phyloP scores from a whole-genome alignment of 2,888 invertebrate species.

The Drosophila picticornis region DNA sequence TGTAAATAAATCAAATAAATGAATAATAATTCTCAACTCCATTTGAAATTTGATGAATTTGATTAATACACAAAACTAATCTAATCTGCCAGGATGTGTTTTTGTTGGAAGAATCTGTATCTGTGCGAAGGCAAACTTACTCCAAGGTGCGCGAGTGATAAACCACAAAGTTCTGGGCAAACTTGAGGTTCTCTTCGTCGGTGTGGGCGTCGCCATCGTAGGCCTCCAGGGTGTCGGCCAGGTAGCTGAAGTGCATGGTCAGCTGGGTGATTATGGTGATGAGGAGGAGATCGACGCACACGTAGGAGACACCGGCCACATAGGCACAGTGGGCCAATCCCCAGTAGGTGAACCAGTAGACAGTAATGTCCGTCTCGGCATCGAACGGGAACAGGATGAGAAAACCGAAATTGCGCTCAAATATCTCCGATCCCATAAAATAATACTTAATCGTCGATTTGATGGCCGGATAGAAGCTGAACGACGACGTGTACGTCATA shows the following conservation, averaged over 20 bases:
- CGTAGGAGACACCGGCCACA: conserved; percentile 74
- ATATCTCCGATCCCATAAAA: conserved; percentile 64
- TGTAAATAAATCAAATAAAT: too few relatives aligned
- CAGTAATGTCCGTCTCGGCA: conserved; percentile 47
- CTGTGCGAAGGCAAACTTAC: conserved; percentile 45
- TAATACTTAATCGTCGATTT: conserved; percentile 64
- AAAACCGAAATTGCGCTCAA: conserved; percentile 69
- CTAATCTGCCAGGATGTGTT: too few relatives aligned
- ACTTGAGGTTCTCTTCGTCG: conserved; percentile 58
- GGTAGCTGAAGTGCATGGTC: conserved; percentile 75
- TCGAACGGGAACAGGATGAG: conserved; percentile 67
- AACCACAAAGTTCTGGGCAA: conserved; percentile 40
- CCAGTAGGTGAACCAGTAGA: conserved; percentile 72
- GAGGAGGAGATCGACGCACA: conserved; percentile 77
- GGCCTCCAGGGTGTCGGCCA: conserved; percentile 61
- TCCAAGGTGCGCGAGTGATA: conserved; percentile 66
- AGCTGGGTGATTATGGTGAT: conserved; percentile 75
- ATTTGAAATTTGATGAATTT: too few relatives aligned
- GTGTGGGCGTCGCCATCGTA: conserved; percentile 54
- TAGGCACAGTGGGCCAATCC: conserved; percentile 70
- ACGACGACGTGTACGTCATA: conserved; percentile 74
- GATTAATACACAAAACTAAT: too few relatives aligned
- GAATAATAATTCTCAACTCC: too few relatives aligned
- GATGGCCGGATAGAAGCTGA: conserved; percentile 76
- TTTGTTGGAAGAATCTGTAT: background rate